Conservation (phyloP, 2,113 vertebrate species). For the Macquaria ambigua region DNA sequence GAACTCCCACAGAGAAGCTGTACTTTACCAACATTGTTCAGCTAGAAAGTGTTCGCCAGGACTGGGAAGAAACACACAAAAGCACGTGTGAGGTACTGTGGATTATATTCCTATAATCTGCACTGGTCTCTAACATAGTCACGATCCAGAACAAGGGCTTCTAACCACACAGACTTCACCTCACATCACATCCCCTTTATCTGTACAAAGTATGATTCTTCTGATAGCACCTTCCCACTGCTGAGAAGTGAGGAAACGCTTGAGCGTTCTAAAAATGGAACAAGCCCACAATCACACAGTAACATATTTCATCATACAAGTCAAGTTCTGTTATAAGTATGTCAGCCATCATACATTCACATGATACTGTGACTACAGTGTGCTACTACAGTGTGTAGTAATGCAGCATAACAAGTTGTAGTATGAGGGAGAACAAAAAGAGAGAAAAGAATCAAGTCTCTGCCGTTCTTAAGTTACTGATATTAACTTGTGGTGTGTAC, state of each 20-base stretch:
- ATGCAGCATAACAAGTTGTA: not conserved
- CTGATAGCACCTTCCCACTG: not conserved
- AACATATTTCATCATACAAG: not conserved
- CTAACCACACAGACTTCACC: not conserved
- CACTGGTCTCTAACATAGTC: not conserved
- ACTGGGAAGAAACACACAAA: slow-evolving; percentile 93
- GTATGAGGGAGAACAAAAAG: not conserved
- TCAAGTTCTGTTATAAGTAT: no score
- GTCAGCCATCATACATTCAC: not conserved
- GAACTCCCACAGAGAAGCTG: slow-evolving; percentile 82
- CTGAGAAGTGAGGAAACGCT: slow-evolving; percentile 9
- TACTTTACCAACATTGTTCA: slow-evolving; percentile 87
- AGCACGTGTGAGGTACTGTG: slow-evolving; percentile 91
- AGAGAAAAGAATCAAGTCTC: not conserved
- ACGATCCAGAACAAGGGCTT: not conserved
- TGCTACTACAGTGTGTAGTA: no score
- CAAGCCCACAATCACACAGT: not conserved
- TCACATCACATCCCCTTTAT: slow-evolving; percentile 26
- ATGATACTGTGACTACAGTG: not conserved
- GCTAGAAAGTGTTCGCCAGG: slow-evolving; percentile 87
- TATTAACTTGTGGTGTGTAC: not conserved
- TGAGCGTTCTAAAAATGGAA: slow-evolving; percentile 8
- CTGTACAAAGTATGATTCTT: not conserved
- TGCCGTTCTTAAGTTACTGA: not conserved
- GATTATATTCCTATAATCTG: not conserved